Base-by-base conservation (phyloP, 2,888 invertebrate species). In the Campoplex capitator region DNA sequence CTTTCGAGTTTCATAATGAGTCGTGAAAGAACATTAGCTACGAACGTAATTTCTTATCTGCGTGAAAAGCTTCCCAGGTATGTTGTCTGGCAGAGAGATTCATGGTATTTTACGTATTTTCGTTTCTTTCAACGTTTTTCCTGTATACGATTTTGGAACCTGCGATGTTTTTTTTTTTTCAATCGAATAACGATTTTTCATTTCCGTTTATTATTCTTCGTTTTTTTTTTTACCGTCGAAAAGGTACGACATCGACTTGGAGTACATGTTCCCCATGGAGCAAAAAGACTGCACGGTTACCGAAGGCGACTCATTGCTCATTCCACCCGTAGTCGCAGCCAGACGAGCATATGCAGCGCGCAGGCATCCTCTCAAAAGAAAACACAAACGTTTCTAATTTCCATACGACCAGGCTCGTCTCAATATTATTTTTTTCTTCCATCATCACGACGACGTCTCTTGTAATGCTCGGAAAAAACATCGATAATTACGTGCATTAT, bases 1-100 rank as follows among this genome's bases (percentile, higher is more conserved):
- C 95, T 98, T 56, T 98, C 98, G 42, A 98, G 98, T 74, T 97
- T 98, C 92, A 96, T 98, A 54, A 96, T 98, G 94, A 97, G 98
- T 62, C 95, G 97, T 51, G 95, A 96, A 89, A 94, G 95, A 2
- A 94, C 93, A 18, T 94, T 97, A 23, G 96, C 96, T 2, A 95
- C 95, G 88, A 97, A 97, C 92, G 97, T 97, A 35, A 96, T 97
- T 94, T 96, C 97, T 38, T 97, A 97, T 92, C 95, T 97, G n/a
- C 95, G 97, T 71, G 97, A 97, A 91, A 97, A 97, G 92, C 93
- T 97, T 62, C 97, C 97, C 0, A 96, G 93, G 93, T 94, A 90
- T 89, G 88, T 88, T 81, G 42, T 38, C 75, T 56, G 38, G 58
- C 18, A 70, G 11, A 70, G 45, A 45, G 23, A 70, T 70, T 16